These are phyloP conservation scores for Venustoraphidia nigricollis DNA, from an alignment of 2,888 invertebrate species.

Conservation along the genomic window DNA sequence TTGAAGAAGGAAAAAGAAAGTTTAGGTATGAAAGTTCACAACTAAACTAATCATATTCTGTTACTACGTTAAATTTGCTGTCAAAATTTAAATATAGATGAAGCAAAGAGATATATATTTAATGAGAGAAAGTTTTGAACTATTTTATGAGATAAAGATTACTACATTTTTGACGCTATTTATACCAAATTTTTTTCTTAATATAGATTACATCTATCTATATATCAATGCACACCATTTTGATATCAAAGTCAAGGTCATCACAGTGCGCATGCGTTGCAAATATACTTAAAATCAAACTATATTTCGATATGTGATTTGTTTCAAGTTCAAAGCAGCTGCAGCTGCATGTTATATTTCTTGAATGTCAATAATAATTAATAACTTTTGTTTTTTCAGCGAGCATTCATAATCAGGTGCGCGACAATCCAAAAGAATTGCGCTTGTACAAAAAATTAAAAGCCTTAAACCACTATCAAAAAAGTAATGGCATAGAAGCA, in stretches of 20 bases:
- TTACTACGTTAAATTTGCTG: too few species aligned
- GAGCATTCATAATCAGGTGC: slow-evolving; percentile 59
- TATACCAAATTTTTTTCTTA: too few species aligned
- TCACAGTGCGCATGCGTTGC: not conserved
- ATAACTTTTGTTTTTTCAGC: slow-evolving; percentile 32
- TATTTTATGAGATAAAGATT: too few species aligned
- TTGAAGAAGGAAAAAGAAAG: slow-evolving; percentile 67
- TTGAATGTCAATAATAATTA: not conserved
- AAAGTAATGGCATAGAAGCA: slow-evolving; percentile 61
- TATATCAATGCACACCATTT: not conserved
- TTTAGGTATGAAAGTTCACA: slow-evolving; percentile 33
- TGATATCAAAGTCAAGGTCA: slow-evolving; percentile 2
- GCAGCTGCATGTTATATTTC: too few species aligned
- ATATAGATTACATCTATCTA: too few species aligned
- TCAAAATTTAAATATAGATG: too few species aligned
- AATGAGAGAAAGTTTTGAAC: too few species aligned
- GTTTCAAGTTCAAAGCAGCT: not conserved
- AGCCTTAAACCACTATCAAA: slow-evolving; percentile 67
- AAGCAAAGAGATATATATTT: too few species aligned
- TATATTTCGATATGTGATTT: too few species aligned
- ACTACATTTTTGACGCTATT: too few species aligned
- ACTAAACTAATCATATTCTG: slow-evolving; percentile 11
- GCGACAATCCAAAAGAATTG: slow-evolving; percentile 52
- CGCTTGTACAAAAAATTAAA: slow-evolving; percentile 65
- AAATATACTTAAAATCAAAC: slow-evolving; percentile 1